Conservation (phyloP, 2,113 vertebrate species). For the Acrocephalus kingi region DNA sequence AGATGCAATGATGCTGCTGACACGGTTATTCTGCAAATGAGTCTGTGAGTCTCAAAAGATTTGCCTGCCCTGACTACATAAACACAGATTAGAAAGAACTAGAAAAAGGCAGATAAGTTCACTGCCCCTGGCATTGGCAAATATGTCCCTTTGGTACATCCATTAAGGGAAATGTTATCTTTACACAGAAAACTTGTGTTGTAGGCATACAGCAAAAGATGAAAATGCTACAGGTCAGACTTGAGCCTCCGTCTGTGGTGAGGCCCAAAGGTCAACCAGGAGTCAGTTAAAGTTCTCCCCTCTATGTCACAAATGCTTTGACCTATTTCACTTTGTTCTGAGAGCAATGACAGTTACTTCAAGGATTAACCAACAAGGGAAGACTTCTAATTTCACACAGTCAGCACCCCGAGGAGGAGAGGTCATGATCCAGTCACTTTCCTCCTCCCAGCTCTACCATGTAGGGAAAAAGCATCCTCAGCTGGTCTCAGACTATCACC, state of each 20-base stretch:
- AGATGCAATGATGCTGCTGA: neutral
- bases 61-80: neutral
- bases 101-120: conserved; percentile 25
- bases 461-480: neutral
- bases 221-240: neutral
- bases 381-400: conserved; percentile 49
- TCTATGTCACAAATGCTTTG: conserved; percentile 4
- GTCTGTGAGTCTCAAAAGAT: neutral
- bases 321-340: conserved; percentile 50
- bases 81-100: conserved; percentile 27
- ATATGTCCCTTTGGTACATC: neutral
- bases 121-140: neutral
- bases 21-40: neutral
- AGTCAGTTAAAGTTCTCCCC: neutral
- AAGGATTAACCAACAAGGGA: conserved; percentile 20
- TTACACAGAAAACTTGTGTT: neutral
- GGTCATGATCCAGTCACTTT: conserved; percentile 25
- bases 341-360: conserved; percentile 3
- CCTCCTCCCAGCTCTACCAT: neutral
- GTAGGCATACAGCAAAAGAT: neutral
- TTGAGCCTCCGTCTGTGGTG: neutral
- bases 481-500: neutral
- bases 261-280: neutral
- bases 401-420: conserved; percentile 20
- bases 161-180: neutral